Conservation (phyloP, 2,797 vertebrate genomes). For the Loris lydekkerianus region DNA sequence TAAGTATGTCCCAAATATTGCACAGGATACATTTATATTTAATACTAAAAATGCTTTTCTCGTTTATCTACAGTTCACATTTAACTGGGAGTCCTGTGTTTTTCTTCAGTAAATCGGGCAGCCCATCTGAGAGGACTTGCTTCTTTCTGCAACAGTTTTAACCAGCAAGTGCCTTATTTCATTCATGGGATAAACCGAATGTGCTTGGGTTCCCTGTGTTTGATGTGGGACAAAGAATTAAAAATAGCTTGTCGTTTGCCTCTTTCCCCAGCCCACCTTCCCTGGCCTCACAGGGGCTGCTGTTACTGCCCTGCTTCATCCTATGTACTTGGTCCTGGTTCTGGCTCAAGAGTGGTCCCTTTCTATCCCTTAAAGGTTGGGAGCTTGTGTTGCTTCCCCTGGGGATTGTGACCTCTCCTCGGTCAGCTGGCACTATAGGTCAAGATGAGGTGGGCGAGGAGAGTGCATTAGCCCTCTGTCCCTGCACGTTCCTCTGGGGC, state of each 20-base stretch:
- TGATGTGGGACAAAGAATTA: not conserved
- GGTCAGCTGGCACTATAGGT: not conserved
- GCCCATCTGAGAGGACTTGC: not conserved
- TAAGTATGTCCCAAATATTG: not conserved
- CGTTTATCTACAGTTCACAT: slow-evolving; percentile 12
- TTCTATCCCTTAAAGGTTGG: not conserved
- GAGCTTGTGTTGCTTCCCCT: not conserved
- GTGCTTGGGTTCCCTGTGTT: not conserved
- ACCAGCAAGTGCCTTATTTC: not conserved
- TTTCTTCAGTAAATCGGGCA: not conserved
- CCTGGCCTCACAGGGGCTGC: not conserved
- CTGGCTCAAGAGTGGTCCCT: not conserved
- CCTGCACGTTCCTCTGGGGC: accelerated
- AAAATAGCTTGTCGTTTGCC: not conserved
- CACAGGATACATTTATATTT: not conserved
- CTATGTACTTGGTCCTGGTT: not conserved
- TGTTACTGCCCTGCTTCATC: not conserved
- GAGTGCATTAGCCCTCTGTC: accelerated
- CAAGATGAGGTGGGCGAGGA: not conserved
- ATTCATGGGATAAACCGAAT: not conserved
- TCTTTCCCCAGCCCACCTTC: not conserved
- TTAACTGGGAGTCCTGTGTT: not conserved
- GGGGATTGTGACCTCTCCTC: not conserved
- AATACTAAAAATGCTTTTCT: not conserved
- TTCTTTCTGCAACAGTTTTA: not conserved